A percentile compares a stretch with the other conserved stretches of the same genome.
These are phyloP conservation scores for Neelides folsomi DNA, from an alignment of 2,888 invertebrate species.

Conservation along the genomic window DNA sequence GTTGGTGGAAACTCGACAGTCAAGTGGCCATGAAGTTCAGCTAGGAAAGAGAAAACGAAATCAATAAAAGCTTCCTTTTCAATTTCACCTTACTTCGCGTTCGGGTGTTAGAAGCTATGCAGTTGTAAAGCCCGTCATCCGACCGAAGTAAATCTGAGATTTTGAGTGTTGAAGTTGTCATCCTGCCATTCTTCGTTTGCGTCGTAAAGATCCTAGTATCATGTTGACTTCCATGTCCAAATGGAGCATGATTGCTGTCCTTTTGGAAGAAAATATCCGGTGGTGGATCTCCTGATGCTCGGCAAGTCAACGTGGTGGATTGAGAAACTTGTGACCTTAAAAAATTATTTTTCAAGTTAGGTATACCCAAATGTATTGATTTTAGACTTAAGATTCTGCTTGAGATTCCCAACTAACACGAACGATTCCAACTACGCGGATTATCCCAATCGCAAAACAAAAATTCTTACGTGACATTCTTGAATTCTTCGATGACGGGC, in stretches of 20 bases:
- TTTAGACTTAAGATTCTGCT: not conserved
- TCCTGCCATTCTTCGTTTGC: constrained; percentile 39
- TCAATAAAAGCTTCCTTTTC: not conserved
- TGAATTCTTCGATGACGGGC: constrained; percentile 64
- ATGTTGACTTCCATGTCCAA: constrained; percentile 49
- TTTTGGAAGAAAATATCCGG: constrained; percentile 68
- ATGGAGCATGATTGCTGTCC: constrained; percentile 52
- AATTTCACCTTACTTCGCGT: constrained; percentile 30
- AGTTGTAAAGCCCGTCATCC: constrained; percentile 80
- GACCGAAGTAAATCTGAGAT: constrained; percentile 52
- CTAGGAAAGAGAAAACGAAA: constrained; percentile 35
- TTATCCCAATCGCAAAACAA: not conserved
- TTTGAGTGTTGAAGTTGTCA: constrained; percentile 52
- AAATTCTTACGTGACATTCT: constrained; percentile 49
- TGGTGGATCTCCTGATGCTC: constrained; percentile 64
- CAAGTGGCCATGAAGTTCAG: constrained; percentile 65
- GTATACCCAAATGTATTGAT: not conserved
- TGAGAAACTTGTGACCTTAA: constrained; percentile 23
- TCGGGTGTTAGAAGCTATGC: constrained; percentile 59
- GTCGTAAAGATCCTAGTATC: constrained; percentile 53
- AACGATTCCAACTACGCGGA: not conserved
- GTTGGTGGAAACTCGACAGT: constrained; percentile 69
- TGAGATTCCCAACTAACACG: constrained; percentile 3
- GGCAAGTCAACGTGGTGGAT: constrained; percentile 43
- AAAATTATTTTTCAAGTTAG: not conserved